These are phyloP conservation scores for Eucera pruinosa DNA, from an alignment of 2,888 invertebrate species.

Conservation along the genomic window DNA sequence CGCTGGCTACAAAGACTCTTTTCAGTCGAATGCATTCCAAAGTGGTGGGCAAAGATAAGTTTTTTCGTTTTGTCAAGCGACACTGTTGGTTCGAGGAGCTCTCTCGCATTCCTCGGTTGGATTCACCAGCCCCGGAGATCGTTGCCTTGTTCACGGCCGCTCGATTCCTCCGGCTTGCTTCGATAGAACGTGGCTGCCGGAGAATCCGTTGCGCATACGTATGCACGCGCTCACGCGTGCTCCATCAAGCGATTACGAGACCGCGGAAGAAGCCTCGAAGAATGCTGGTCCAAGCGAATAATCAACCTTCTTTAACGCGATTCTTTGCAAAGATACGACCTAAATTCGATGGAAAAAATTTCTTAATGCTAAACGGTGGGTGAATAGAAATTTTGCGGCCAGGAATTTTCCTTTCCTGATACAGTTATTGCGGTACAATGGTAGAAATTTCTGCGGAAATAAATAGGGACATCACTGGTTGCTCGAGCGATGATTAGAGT, in stretches of 20 bases:
- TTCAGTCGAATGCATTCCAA: no score
- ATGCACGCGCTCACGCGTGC: constrained; percentile 43
- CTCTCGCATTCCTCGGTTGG: constrained; percentile 48
- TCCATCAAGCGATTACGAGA: constrained; percentile 34
- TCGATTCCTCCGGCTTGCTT: constrained; percentile 39
- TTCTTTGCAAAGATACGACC: background rate
- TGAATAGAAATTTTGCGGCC: background rate
- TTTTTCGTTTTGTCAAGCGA: constrained; percentile 21
- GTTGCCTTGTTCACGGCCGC: constrained; percentile 57
- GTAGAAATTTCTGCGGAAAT: no score
- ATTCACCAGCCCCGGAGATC: constrained; percentile 46
- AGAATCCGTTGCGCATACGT: constrained; percentile 54
- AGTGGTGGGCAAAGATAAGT: no score
- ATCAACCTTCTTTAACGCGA: constrained; percentile 15
- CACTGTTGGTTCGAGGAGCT: constrained; percentile 42
- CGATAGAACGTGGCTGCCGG: constrained; percentile 44
- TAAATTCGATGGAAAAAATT: constrained; percentile 2
- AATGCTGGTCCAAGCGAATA: constrained; percentile 27
- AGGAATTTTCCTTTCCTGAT: background rate
- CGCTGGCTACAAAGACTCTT: no score
- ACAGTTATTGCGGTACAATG: background rate
- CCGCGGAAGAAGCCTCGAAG: constrained; percentile 34
- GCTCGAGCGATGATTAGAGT: no score
- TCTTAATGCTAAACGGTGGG: background rate
- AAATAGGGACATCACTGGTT: no score